phyloP scores from a whole-genome alignment of 1,140 invertebrate species.

The Drosophila nigrodunni region DNA sequence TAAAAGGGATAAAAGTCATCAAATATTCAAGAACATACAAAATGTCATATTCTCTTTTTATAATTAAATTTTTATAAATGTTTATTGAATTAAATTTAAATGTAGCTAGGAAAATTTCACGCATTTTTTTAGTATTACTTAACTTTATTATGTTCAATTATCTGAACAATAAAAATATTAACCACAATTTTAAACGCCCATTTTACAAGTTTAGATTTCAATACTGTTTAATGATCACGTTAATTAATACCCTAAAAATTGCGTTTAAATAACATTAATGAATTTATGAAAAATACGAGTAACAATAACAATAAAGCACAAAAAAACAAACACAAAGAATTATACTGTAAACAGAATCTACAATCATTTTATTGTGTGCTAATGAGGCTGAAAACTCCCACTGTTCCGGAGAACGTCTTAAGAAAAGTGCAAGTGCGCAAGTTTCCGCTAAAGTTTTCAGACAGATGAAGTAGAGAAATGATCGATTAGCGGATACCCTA shows the following conservation, averaged over 20 bases:
- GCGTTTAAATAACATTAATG: constrained; percentile 40
- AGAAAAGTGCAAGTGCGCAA: constrained; percentile 62
- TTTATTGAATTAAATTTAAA: background rate
- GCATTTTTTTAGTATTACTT: background rate
- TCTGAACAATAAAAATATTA: constrained; percentile 1
- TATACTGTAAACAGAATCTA: constrained; percentile 12
- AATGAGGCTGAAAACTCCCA: constrained; percentile 72
- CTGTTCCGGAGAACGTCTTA: constrained; percentile 15
- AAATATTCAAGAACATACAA: no score
- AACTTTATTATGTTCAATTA: background rate
- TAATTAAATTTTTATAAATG: background rate
- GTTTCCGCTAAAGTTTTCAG: no score
- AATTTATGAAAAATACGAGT: constrained; percentile 53
- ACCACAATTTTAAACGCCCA: constrained; percentile 26
- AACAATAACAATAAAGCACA: constrained; percentile 28
- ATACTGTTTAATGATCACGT: constrained; percentile 32
- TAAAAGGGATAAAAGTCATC: constrained; percentile 5
- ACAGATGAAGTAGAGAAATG: no score
- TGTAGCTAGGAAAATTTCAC: background rate
- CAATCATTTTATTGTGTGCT: constrained; percentile 71
- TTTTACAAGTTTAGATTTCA: constrained; percentile 39
- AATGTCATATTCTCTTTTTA: no score
- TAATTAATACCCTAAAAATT: constrained; percentile 36
- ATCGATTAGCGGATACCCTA: background rate
- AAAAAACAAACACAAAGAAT: constrained; percentile 10